Conservation (phyloP, 92 coral and sea anemone species). For the Bergia puertoricense region DNA sequence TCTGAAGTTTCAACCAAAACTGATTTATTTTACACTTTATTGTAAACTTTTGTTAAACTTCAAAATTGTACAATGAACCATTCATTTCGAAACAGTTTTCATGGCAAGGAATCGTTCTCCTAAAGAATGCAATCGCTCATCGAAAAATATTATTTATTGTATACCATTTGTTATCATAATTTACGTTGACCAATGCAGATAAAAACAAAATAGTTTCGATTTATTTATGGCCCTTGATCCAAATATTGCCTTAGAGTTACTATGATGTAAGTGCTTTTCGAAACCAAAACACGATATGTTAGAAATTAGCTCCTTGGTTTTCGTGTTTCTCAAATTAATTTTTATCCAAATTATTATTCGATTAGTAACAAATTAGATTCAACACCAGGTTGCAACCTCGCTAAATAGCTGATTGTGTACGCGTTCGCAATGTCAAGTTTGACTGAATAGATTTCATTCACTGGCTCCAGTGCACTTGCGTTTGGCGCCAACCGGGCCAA, state of each 20-base stretch:
- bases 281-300: constrained; percentile 24
- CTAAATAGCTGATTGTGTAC: neutral
- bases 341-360: neutral
- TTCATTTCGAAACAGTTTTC: constrained; percentile 30
- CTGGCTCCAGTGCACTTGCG: constrained; percentile 1
- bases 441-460: neutral
- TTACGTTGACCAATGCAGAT: constrained; percentile 17
- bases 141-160: constrained; percentile 6
- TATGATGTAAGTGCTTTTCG: neutral
- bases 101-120: constrained; percentile 33
- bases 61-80: constrained; percentile 27
- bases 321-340: neutral
- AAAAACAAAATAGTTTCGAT: constrained; percentile 6
- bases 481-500: constrained; percentile 27
- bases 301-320: neutral
- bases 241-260: constrained; percentile 34
- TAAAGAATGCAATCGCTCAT: constrained; percentile 16
- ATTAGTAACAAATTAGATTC: neutral
- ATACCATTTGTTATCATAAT: constrained; percentile 5
- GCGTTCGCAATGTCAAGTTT: neutral
- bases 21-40: neutral
- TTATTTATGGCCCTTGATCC: constrained; percentile 24
- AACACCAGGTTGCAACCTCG: neutral
- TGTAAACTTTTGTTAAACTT: constrained; percentile 18
- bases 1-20: neutral